Evolutionary conservation across 2,888 invertebrate species (phyloP).

Genomic region (Polyploca ridens): DNA sequence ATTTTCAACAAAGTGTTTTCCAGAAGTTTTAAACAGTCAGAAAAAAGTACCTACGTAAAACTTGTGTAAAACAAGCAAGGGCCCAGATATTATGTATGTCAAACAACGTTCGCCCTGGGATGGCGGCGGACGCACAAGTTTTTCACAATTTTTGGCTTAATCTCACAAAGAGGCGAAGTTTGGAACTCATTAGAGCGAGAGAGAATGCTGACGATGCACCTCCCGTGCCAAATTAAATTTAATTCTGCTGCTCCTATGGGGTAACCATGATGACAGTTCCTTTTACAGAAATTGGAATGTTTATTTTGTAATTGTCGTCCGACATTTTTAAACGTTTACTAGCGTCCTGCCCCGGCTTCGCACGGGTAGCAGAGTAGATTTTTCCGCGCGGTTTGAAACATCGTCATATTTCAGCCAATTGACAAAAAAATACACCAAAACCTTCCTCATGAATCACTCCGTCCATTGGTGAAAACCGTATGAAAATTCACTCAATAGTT

Average conservation of each 20-base stretch:
- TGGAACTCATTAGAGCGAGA: conserved; percentile 71
- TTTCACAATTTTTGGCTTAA: conserved; percentile 70
- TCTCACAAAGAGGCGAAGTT: conserved; percentile 70
- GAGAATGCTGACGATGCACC: conserved; percentile 62
- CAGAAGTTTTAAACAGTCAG: conserved; percentile 60
- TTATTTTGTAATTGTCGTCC: not conserved
- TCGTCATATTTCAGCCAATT: too few species aligned
- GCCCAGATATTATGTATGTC: conserved; percentile 50
- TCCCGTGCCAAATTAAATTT: conserved; percentile 68
- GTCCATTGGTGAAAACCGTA: too few species aligned
- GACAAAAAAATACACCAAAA: too few species aligned
- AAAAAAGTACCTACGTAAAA: conserved; percentile 58
- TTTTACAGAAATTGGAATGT: not conserved
- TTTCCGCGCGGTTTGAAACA: too few species aligned
- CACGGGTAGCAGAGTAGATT: too few species aligned
- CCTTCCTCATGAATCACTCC: too few species aligned
- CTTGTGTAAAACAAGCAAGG: conserved; percentile 35
- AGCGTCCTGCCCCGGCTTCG: too few species aligned
- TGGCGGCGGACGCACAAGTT: conserved; percentile 50
- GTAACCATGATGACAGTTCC: conserved; percentile 20
- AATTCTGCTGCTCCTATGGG: conserved; percentile 34
- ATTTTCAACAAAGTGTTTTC: conserved; percentile 54
- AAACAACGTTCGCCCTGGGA: conserved; percentile 50
- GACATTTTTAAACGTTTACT: not conserved
- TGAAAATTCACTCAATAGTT: too few species aligned